These are phyloP conservation scores for Catostomus latipinnis DNA, from an alignment of 2,797 vertebrate species.

Conservation along the genomic window DNA sequence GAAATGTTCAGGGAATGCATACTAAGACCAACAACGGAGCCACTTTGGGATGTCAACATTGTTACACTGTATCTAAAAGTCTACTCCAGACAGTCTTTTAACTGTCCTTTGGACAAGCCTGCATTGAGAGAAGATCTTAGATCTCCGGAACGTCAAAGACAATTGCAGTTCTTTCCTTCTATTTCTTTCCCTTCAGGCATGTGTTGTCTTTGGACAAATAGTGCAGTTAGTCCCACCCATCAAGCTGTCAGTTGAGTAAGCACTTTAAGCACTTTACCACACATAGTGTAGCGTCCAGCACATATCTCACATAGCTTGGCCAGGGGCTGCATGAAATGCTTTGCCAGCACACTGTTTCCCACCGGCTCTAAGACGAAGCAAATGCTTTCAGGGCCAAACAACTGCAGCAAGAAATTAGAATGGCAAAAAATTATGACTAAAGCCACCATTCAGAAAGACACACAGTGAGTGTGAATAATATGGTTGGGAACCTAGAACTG, in stretches of 20 bases:
- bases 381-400: constrained; percentile 65
- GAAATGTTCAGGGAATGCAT: background rate
- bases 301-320: constrained; percentile 68
- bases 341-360: constrained; percentile 60
- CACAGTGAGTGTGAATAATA: too few relatives aligned
- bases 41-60: background rate
- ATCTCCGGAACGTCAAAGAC: background rate
- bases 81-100: background rate
- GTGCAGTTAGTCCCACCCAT: constrained; percentile 58
- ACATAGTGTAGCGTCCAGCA: constrained; percentile 54
- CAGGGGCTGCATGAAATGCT: constrained; percentile 60
- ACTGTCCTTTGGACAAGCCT: background rate
- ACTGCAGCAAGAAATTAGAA: constrained; percentile 48
- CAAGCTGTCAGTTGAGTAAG: constrained; percentile 49
- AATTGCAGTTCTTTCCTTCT: background rate
- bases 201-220: constrained; percentile 25
- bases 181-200: constrained; percentile 3
- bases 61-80: background rate
- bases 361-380: constrained; percentile 63
- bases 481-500: too few relatives aligned
- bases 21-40: background rate
- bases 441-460: background rate
- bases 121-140: background rate
- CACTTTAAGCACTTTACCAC: constrained; percentile 56
- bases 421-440: constrained; percentile 2